Evolutionary conservation across 2,888 invertebrate genomes (phyloP), one percentile per base, ranked within the genome.

Genomic region (Odontomyia ornata): DNA sequence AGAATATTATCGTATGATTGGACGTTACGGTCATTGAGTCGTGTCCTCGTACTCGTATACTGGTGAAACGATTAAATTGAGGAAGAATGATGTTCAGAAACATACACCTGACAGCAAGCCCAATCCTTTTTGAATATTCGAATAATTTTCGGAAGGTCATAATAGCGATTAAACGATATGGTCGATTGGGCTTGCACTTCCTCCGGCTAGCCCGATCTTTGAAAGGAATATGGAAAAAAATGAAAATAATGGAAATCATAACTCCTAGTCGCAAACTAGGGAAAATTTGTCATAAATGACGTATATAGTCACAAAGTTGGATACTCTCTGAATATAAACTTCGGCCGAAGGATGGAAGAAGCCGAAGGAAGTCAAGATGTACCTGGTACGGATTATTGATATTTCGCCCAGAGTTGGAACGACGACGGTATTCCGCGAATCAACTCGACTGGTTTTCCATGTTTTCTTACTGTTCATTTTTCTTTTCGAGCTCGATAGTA

Each of bases 331-430:
- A 30, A 57, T 28, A 72, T 15, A 27, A 52, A 36, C 25, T n/a
- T 30, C 28, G 23, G 36, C 27, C 23, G 43, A n/a, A 57, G 60
- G 15, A 57, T 52, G n/a, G n/a, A n/a, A n/a, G n/a, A n/a, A n/a
- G 36, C 27, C 23, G 43, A n/a, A 57, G 60, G 15, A 57, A 25
- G 25, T 46, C 25, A 75, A 46, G 23, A 25, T 21, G 75, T 65
- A 57, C 78, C 77, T 71, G 78, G 79, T 36, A 79, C 79, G 21
- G 67, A 76, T 73, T 79, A 79, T 79, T 64, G 79, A 79, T 76
- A 78, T 78, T 79, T 79, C 52, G n/a, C 60, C 27, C 25, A 25
- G 36, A n/a, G 71, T 28, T 28, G 56, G 47, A 52, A 72, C 1
- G 56, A 28, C n/a, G 56, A 18, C 25, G 56, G 52, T 56, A 52